phyloP scores from a whole-genome alignment of 64 coral and sea anemone genomes.

The Dendrophyllia cribrosa region DNA sequence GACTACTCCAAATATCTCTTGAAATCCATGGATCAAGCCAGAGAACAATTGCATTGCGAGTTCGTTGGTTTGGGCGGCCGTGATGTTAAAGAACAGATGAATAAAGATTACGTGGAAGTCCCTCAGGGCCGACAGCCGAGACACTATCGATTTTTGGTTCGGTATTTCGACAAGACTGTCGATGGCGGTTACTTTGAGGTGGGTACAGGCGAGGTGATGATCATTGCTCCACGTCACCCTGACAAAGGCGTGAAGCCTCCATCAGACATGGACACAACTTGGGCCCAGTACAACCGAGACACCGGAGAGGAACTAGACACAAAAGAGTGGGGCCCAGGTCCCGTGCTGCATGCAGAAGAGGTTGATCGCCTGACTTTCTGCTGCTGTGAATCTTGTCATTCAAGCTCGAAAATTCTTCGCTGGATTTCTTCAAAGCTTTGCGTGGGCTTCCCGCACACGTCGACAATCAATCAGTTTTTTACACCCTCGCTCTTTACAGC shows the following conservation, averaged over 20 bases:
- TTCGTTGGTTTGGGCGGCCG: conserved; percentile 79
- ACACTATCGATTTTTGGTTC: conserved; percentile 81
- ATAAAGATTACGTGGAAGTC: conserved; percentile 72
- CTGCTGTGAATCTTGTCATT: conserved; percentile 83
- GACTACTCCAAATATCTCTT: conserved; percentile 66
- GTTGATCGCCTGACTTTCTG: conserved; percentile 83
- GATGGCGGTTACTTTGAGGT: conserved; percentile 48
- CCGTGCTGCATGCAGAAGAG: conserved; percentile 57
- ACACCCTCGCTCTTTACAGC: conserved; percentile 33
- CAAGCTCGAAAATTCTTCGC: conserved; percentile 34
- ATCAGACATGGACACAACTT: conserved; percentile 54
- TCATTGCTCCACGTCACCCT: conserved; percentile 75
- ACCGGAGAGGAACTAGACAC: conserved; percentile 65
- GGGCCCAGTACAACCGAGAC: conserved; percentile 50
- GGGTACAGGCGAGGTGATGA: conserved; percentile 69
- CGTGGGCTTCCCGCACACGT: conserved; percentile 63
- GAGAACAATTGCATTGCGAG: conserved; percentile 75
- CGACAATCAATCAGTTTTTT: conserved; percentile 55
- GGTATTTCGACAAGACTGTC: conserved; percentile 72
- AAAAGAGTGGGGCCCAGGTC: conserved; percentile 60
- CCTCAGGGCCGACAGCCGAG: conserved; percentile 63
- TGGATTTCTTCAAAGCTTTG: conserved; percentile 69
- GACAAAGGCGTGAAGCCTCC: conserved; percentile 41
- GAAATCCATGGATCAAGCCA: conserved; percentile 77
- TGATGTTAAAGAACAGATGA: conserved; percentile 77